Evolutionary conservation across 2,113 vertebrate species (phyloP).

Genomic region (Cettia cetti): DNA sequence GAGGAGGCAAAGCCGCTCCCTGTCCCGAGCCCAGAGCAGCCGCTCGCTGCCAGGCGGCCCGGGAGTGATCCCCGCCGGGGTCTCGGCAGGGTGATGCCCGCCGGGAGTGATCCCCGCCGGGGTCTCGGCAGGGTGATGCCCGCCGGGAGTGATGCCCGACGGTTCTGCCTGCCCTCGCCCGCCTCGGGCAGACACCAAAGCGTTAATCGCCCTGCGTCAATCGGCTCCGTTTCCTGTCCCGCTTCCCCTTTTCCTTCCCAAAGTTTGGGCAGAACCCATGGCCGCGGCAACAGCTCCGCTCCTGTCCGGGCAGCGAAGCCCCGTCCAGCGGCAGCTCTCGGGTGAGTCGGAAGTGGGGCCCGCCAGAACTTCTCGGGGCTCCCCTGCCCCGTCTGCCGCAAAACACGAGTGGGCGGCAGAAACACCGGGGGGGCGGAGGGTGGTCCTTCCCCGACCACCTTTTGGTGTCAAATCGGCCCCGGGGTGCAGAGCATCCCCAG

Average conservation of each 20-base stretch:
- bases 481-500: not conserved
- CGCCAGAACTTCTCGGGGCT: not conserved
- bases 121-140: not conserved
- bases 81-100: not conserved
- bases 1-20: not conserved
- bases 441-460: not conserved
- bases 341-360: not conserved
- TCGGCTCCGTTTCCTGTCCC: not conserved
- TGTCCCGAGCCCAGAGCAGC: not conserved
- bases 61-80: accelerated
- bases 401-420: not conserved
- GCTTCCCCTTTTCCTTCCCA: slow-evolving; percentile 4
- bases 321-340: not conserved
- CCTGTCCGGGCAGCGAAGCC: not conserved
- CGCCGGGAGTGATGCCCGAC: too few relatives aligned
- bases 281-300: not conserved
- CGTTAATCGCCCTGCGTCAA: not conserved
- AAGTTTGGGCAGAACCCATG: not conserved
- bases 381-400: not conserved
- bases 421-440: too few relatives aligned
- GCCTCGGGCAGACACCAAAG: not conserved
- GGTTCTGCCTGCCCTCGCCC: not conserved
- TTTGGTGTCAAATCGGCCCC: not conserved
- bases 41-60: not conserved
- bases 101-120: too few relatives aligned